Evolutionary conservation across 2,888 invertebrate genomes (phyloP).

Genomic region (Aquatica leii): DNA sequence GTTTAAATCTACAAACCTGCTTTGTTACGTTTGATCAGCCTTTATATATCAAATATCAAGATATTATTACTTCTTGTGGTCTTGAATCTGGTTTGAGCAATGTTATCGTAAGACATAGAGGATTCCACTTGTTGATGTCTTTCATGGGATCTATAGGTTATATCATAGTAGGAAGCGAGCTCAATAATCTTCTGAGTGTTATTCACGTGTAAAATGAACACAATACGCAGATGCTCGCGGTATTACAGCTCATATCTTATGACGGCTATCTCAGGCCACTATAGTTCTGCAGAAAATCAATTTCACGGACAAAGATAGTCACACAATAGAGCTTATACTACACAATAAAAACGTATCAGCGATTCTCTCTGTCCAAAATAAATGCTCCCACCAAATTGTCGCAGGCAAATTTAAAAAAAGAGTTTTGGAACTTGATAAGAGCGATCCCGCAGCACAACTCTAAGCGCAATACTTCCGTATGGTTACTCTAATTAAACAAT

Average conservation of each 20-base stretch:
- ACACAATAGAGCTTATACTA: background rate
- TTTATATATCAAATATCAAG: background rate
- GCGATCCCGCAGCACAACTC: background rate
- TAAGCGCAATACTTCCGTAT: background rate
- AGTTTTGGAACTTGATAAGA: background rate
- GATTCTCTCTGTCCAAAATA: background rate
- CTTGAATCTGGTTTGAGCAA: background rate
- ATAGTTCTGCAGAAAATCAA: background rate
- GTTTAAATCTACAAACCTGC: background rate
- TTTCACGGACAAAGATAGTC: background rate
- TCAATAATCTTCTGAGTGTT: background rate
- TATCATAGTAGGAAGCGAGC: background rate
- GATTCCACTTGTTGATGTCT: constrained; percentile 15
- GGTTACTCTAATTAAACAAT: background rate
- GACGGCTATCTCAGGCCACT: background rate
- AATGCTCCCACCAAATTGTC: background rate
- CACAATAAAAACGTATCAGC: background rate
- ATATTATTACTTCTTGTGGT: background rate
- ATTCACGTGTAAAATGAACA: background rate
- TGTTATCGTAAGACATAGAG: background rate
- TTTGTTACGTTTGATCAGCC: too few relatives aligned
- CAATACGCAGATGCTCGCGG: background rate
- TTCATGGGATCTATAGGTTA: background rate
- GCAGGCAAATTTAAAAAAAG: too few relatives aligned
- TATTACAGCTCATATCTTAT: background rate